Base-by-base conservation (phyloP, 1,140 invertebrate genomes). In the Temnothorax nylanderi region DNA sequence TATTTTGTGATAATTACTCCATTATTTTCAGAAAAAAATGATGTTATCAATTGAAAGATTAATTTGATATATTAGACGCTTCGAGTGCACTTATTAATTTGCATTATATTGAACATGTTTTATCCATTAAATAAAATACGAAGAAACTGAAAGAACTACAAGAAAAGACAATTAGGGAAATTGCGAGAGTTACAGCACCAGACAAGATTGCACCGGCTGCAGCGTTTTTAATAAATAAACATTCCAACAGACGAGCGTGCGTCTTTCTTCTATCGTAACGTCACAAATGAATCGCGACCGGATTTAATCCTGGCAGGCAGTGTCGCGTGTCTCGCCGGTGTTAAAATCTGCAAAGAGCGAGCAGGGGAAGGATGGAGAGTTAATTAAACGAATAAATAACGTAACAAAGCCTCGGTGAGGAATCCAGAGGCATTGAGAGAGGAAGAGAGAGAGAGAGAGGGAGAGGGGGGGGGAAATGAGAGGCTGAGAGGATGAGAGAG, bases 361-460 rank as follows among this genome's bases (percentile, higher is more conserved):
- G 54, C 77, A 58, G 56, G 64, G 41, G 2, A 71, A 89, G 86
- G 88, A 91, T 87, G 91, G 90, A 87, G 89, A 94, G 92, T 94
- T 95, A 94, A 95, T 95, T 94, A 94, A 95, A 94, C 93, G 93
- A 93, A 94, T 94, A 94, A 94, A 94, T 94, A 95, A 94, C 91
- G 91, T 86, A 90, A 93, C 92, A 93, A 94, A 93, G 93, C 89
- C 88, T 87, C 67, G 49, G 80, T 41, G 74, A 69, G 82, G 69
- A 84, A 75, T 84, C 69, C 80, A 60, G 69, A 71, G 49, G 71
- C 18, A 44, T 47, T 10, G 51, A 58, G 44, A 44, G 56, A 44
- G 60, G 8, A 60, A 26, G 56, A 37, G 21, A 18, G 47, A 72
- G 16, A 56, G 7, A 26, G 56, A 37, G 21, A 18, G 47, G 64